Evolutionary conservation across 1,140 invertebrate genomes (phyloP).

Genomic region (Melitaea cinxia): DNA sequence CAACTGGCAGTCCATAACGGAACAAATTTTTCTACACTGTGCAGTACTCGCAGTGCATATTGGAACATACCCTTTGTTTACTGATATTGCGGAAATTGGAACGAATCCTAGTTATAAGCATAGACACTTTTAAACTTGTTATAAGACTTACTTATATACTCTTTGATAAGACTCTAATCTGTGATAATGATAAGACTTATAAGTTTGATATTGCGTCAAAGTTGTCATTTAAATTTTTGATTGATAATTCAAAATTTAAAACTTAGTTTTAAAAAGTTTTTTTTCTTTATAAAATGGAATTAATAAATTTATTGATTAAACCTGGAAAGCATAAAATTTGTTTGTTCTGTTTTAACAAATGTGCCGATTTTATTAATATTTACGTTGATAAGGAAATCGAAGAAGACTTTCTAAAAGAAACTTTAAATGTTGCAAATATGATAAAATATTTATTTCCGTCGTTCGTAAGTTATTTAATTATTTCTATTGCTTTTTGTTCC

Average conservation of each 20-base stretch:
- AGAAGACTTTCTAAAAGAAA: constrained; percentile 28
- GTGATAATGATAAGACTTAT: too few relatives aligned
- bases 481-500: background rate
- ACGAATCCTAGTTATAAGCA: too few relatives aligned
- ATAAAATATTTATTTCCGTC: constrained; percentile 44
- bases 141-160: too few relatives aligned
- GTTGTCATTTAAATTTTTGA: constrained; percentile 4
- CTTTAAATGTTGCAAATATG: constrained; percentile 37
- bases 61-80: too few relatives aligned
- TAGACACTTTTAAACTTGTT: too few relatives aligned
- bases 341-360: constrained; percentile 51
- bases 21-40: too few relatives aligned
- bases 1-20: too few relatives aligned
- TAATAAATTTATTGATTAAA: constrained; percentile 29
- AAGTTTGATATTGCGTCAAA: too few relatives aligned
- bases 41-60: too few relatives aligned
- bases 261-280: background rate
- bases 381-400: constrained; percentile 40
- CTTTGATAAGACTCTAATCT: too few relatives aligned
- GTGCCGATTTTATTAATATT: constrained; percentile 29
- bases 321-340: constrained; percentile 30
- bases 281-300: constrained; percentile 6
- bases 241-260: background rate
- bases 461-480: constrained; percentile 46
- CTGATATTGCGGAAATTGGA: too few relatives aligned